These are phyloP conservation scores for Leptobrachium ailaonicum DNA, from an alignment of 2,113 vertebrate species.

Conservation along the genomic window DNA sequence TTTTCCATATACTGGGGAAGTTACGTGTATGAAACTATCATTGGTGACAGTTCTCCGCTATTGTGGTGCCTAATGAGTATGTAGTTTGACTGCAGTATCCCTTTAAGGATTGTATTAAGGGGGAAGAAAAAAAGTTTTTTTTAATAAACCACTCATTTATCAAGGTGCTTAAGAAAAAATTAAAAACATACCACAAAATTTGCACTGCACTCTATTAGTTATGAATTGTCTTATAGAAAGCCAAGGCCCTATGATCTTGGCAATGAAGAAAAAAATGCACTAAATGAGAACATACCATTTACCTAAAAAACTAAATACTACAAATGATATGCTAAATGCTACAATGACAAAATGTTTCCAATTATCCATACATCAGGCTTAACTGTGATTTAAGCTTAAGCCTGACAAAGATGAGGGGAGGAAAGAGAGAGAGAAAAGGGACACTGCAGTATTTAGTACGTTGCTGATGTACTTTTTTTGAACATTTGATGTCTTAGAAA, in stretches of 20 bases:
- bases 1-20: constrained; percentile 85
- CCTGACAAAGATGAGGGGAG: constrained; percentile 65
- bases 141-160: constrained; percentile 67
- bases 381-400: constrained; percentile 77
- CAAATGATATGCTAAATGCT: constrained; percentile 79
- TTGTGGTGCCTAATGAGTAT: constrained; percentile 80
- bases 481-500: constrained; percentile 98
- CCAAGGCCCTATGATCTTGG: constrained; percentile 73
- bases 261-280: constrained; percentile 71
- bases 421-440: constrained; percentile 75
- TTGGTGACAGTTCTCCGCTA: constrained; percentile 75
- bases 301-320: constrained; percentile 80
- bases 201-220: constrained; percentile 79
- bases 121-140: background rate
- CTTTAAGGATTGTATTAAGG: constrained; percentile 64
- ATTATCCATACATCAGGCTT: constrained; percentile 81
- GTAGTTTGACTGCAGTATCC: constrained; percentile 83
- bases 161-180: constrained; percentile 82
- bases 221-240: constrained; percentile 77
- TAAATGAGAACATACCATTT: constrained; percentile 79
- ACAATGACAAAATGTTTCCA: constrained; percentile 79
- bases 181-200: constrained; percentile 78
- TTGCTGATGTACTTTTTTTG: constrained; percentile 90
- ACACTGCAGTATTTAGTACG: constrained; percentile 94
- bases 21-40: constrained; percentile 83